These are phyloP conservation scores for Liodrosophila aerea DNA, from an alignment of 2,888 invertebrate genomes.

Conservation along the genomic window DNA sequence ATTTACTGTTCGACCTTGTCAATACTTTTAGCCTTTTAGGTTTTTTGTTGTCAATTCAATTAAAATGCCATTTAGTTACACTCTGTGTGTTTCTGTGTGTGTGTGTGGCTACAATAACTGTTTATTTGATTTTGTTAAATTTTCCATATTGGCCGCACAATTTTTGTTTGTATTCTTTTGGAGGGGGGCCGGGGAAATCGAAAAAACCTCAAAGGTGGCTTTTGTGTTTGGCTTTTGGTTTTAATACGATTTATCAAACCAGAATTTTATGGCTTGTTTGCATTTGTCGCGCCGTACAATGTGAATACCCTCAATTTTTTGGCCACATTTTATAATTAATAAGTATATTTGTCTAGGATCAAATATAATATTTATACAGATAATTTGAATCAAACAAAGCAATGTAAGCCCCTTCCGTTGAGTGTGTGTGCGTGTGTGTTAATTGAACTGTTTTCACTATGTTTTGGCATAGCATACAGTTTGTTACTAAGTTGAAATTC, in stretches of 20 bases:
- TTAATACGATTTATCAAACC: constrained; percentile 49
- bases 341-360: neutral
- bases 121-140: constrained; percentile 57
- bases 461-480: no score
- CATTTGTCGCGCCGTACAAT: constrained; percentile 40
- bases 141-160: constrained; percentile 57
- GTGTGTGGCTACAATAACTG: constrained; percentile 40
- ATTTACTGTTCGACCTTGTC: constrained; percentile 8
- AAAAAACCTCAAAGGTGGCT: constrained; percentile 71
- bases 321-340: constrained; percentile 51
- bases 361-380: neutral
- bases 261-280: constrained; percentile 47
- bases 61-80: constrained; percentile 62
- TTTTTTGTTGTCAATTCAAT: constrained; percentile 54
- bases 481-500: no score
- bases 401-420: no score
- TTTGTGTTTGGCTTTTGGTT: constrained; percentile 71
- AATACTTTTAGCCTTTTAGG: neutral
- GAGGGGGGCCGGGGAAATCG: constrained; percentile 14
- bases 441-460: no score
- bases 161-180: constrained; percentile 51
- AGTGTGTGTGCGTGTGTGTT: no score
- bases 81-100: constrained; percentile 12
- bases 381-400: neutral
- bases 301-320: constrained; percentile 44